Evolutionary conservation across 2,888 invertebrate species (phyloP).

Genomic region (Stramonita haemastoma): DNA sequence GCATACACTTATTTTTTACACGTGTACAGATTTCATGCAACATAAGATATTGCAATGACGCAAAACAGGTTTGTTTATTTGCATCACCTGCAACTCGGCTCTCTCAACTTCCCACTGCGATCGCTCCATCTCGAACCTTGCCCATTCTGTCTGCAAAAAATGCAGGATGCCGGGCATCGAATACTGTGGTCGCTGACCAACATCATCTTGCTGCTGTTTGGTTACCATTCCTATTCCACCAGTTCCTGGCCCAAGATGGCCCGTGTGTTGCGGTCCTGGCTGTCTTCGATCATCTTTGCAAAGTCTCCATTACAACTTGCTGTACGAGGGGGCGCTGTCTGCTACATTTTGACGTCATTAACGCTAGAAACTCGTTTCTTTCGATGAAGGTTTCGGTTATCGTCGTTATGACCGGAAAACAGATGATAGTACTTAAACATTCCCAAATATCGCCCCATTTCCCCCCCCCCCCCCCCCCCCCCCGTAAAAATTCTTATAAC

Average conservation of each 20-base stretch:
- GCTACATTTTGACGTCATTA: neutral
- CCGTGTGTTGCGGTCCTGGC: conserved; percentile 73
- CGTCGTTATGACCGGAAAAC: too few relatives aligned
- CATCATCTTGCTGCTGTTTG: conserved; percentile 78
- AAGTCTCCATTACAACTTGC: conserved; percentile 76
- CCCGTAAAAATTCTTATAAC: too few relatives aligned
- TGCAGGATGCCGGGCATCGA: conserved; percentile 99
- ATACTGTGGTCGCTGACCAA: conserved; percentile 82
- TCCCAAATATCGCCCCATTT: too few relatives aligned
- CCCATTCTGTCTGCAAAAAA: conserved; percentile 99
- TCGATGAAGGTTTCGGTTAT: too few relatives aligned
- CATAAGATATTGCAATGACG: too few relatives aligned
- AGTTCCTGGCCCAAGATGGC: conserved; percentile 72
- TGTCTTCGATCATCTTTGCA: conserved; percentile 76
- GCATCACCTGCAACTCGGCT: conserved; percentile 98
- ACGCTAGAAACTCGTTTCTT: too few relatives aligned
- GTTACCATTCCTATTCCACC: conserved; percentile 73
- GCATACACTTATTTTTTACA: too few relatives aligned
- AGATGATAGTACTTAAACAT: too few relatives aligned
- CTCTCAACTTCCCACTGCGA: conserved; percentile 99
- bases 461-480: too few relatives aligned
- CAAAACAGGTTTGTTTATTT: too few relatives aligned
- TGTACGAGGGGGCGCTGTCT: conserved; percentile 62
- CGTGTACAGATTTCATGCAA: too few relatives aligned
- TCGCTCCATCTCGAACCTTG: conserved; percentile 98